Base-by-base conservation (phyloP, 1,140 invertebrate species). In the Neodiprion lecontei region DNA sequence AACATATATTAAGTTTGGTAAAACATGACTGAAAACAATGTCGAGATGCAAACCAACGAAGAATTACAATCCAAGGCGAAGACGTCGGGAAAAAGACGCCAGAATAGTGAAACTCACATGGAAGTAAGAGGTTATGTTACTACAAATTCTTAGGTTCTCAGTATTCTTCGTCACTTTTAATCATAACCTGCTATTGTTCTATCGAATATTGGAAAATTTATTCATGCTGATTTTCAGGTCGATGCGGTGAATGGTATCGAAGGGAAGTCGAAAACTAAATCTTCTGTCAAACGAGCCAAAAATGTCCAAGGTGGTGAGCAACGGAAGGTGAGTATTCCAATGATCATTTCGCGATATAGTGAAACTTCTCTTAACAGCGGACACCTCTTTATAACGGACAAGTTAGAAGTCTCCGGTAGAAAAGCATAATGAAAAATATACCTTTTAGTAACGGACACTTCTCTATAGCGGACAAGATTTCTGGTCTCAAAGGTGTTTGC, bases 191-290 rank as follows among this genome's bases (percentile, higher is more conserved):
- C 73, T 69, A 67, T 74, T 72, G 53, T 67, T 14, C 53, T 28
- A 61, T 50, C 48, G 9, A 74, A 48, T 67, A 21, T 61, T 50
- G 21, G 49, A 48, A 67, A 68, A 66, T 67, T 70, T 70, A 50
- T 74, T 72, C 68, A 5, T 71, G 28, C 28, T 50, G 10, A 75
- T 65, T 75, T 72, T 21, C 65, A 92, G 77, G 90, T 94, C 5
- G 93, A 94, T 75, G 87, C 87, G 70, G 87, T 92, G 7, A 92
- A 91, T 84, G 91, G 91, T 7, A 92, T 92, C 75, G 88, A 94
- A 85, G 92, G 91, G 50, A 91, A 88, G 76, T 72, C 85, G 48
- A 90, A 89, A 76, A 74, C 80, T 67, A 85, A 88, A 70, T 77
- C 86, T 23, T 85, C 84, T 75, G 76, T 86, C 0, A 94, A 94